These are phyloP conservation scores for Myrmophylax atrothorax DNA, from an alignment of 2,113 vertebrate genomes.

Conservation along the genomic window DNA sequence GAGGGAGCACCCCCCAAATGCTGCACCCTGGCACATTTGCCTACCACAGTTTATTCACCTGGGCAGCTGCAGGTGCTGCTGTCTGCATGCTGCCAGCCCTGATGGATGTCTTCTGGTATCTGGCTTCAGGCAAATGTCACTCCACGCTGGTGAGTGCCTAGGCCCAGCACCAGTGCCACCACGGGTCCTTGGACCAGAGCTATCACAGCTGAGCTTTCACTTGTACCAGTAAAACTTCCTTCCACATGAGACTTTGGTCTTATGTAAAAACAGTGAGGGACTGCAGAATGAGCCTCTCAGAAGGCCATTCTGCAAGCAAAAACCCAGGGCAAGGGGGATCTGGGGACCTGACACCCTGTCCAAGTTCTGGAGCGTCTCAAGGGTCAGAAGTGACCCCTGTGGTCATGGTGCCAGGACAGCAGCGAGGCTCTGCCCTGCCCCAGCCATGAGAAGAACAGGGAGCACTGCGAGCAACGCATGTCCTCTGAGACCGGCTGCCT, in stretches of 20 bases:
- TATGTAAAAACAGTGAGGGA: background rate
- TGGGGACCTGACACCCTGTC: background rate
- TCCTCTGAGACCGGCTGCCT: fast-evolving
- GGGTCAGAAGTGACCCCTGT: background rate
- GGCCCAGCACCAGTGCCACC: background rate
- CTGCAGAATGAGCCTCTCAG: background rate
- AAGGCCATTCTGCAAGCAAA: background rate
- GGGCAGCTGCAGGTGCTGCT: background rate
- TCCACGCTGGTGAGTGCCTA: background rate
- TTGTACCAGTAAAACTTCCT: background rate
- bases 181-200: background rate
- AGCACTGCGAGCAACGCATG: fast-evolving
- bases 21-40: background rate
- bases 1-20: fast-evolving
- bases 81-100: background rate
- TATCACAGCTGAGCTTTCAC: background rate
- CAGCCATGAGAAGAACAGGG: too few relatives aligned
- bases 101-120: background rate
- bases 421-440: background rate
- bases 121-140: background rate
- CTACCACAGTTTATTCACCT: background rate
- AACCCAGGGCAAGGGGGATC: background rate
- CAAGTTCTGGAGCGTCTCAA: background rate
- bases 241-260: background rate
- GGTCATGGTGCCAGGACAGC: background rate